phyloP scores from a whole-genome alignment of 2,113 vertebrate genomes.

The Siphamia tubifer region DNA sequence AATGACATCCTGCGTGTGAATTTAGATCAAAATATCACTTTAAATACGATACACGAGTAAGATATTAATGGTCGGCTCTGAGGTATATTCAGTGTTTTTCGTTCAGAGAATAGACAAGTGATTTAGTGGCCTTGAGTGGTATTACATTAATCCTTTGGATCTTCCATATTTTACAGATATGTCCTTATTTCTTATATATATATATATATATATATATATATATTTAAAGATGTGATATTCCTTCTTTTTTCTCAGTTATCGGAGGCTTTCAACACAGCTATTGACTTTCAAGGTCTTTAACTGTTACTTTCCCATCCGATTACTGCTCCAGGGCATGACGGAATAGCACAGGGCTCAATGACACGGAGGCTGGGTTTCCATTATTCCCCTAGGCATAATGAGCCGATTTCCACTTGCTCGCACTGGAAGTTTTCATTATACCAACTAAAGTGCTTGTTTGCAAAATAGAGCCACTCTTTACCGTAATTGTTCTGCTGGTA shows the following conservation, averaged over 20 bases:
- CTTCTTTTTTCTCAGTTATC: not conserved
- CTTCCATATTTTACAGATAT: no score
- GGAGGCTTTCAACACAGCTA: not conserved
- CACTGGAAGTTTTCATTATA: conserved; percentile 64
- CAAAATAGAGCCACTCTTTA: conserved; percentile 37
- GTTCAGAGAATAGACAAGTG: no score
- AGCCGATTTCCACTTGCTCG: conserved; percentile 48
- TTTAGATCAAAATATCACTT: no score
- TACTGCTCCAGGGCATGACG: conserved; percentile 26
- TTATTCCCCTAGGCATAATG: conserved; percentile 56
- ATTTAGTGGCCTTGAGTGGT: no score
- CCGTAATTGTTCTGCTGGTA: conserved; percentile 57
- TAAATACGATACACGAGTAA: no score
- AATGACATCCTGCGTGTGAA: no score
- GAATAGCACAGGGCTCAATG: conserved; percentile 23
- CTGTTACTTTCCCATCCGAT: conserved; percentile 35
- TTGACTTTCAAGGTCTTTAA: conserved; percentile 41
- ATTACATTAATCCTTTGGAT: no score
- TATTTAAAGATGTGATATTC: not conserved
- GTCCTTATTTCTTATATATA: no score
- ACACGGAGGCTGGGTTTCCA: conserved; percentile 44
- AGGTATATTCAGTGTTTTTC: no score
- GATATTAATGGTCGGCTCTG: no score
- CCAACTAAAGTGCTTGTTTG: conserved; percentile 53
- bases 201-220: no score